These are phyloP conservation scores for Laticauda laticaudata DNA, from an alignment of 2,113 vertebrate genomes.

Conservation along the genomic window DNA sequence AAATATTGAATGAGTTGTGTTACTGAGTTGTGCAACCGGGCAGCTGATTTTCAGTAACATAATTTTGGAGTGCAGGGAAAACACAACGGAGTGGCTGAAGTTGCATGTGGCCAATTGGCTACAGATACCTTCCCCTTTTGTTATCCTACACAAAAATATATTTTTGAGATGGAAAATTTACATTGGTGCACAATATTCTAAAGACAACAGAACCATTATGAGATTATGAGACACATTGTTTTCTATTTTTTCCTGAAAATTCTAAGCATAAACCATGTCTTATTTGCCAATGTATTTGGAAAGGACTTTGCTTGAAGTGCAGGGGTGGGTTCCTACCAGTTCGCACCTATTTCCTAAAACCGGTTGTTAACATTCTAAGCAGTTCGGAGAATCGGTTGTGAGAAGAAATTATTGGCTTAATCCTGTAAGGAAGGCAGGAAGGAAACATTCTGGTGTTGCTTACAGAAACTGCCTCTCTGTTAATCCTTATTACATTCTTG, in stretches of 20 bases:
- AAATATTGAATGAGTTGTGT: neutral
- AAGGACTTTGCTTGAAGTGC: neutral
- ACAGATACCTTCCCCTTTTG: neutral
- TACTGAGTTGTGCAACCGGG: neutral
- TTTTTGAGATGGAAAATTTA: neutral
- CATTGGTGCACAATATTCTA: neutral
- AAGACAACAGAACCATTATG: neutral
- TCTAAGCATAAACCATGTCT: neutral
- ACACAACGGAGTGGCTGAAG: neutral
- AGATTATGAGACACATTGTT: neutral
- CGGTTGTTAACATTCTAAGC: no score
- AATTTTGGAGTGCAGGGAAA: neutral
- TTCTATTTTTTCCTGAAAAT: neutral
- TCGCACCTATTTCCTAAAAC: no score
- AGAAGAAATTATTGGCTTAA: no score
- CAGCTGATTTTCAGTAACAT: neutral
- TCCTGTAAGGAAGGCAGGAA: no score
- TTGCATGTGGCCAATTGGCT: neutral
- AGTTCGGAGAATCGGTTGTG: no score
- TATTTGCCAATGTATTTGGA: neutral
- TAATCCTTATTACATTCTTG: no score
- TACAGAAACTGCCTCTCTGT: no score
- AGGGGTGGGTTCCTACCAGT: no score
- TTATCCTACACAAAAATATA: neutral
- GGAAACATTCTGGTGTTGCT: no score